Conservation (phyloP, 2,113 vertebrate species). For the Mandrillus leucophaeus region DNA sequence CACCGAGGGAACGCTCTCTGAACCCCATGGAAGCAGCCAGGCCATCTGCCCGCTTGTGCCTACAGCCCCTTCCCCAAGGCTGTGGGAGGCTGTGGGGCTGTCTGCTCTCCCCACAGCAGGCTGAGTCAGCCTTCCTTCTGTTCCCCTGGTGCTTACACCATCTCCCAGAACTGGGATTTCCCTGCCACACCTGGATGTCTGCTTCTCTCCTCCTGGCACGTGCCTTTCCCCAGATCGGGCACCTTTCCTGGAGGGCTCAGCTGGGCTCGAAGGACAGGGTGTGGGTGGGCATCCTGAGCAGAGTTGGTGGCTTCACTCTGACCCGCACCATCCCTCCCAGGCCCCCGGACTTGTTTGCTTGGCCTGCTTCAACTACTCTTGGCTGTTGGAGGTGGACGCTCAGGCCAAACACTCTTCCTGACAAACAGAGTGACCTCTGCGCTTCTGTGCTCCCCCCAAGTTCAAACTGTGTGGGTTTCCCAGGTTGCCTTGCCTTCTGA, state of each 20-base stretch:
- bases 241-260: neutral
- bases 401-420: neutral
- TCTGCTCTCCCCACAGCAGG: neutral
- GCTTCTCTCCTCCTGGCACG: neutral
- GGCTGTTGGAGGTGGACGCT: no score
- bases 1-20: fast-evolving
- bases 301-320: neutral
- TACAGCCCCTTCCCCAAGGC: neutral
- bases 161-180: neutral
- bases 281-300: neutral
- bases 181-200: neutral
- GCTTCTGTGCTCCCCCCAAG: neutral
- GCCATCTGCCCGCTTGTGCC: neutral
- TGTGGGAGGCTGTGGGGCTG: fast-evolving
- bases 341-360: neutral
- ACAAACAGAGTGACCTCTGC: neutral
- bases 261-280: no score
- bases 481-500: neutral
- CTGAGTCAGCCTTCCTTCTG: neutral
- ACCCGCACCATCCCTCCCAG: neutral
- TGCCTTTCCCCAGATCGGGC: no score
- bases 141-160: no score
- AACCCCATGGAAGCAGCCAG: neutral
- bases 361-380: neutral
- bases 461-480: neutral